These are phyloP conservation scores for Synergus japonicus DNA, from an alignment of 2,888 invertebrate genomes.

Conservation along the genomic window DNA sequence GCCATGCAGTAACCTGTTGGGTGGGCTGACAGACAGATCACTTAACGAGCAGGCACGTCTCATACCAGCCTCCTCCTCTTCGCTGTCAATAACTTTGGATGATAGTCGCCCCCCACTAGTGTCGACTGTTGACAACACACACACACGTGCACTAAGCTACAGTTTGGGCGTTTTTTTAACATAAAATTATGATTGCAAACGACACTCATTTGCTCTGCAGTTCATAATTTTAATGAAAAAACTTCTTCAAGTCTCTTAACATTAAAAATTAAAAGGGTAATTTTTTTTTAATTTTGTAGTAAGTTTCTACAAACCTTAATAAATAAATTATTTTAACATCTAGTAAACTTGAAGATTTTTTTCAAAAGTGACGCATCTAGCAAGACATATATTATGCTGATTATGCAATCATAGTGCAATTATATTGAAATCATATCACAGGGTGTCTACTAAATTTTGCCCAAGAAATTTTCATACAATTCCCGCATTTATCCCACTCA, in stretches of 20 bases:
- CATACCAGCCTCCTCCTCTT: slow-evolving; percentile 81
- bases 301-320: too few relatives aligned
- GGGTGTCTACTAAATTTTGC: too few relatives aligned
- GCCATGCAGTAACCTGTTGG: slow-evolving; percentile 82
- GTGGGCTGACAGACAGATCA: slow-evolving; percentile 83
- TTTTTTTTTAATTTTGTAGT: background rate
- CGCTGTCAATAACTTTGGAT: slow-evolving; percentile 74
- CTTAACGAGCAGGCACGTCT: slow-evolving; percentile 89
- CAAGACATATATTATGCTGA: slow-evolving; percentile 1
- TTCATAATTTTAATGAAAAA: background rate
- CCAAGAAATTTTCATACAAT: too few relatives aligned
- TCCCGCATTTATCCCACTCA: too few relatives aligned
- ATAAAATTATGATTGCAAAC: slow-evolving; percentile 1
- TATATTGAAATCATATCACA: background rate
- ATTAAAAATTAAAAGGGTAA: background rate
- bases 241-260: background rate
- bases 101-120: slow-evolving; percentile 72
- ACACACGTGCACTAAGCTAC: slow-evolving; percentile 72
- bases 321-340: too few relatives aligned
- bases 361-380: background rate
- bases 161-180: slow-evolving; percentile 44
- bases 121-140: slow-evolving; percentile 75
- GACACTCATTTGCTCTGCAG: background rate
- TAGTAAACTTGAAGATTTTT: background rate
- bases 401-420: background rate